Percentiles rank a stretch among this genome's conserved stretches.
phyloP scores from a whole-genome alignment of 2,888 invertebrate species.

The Habrosyne pyritoides region DNA sequence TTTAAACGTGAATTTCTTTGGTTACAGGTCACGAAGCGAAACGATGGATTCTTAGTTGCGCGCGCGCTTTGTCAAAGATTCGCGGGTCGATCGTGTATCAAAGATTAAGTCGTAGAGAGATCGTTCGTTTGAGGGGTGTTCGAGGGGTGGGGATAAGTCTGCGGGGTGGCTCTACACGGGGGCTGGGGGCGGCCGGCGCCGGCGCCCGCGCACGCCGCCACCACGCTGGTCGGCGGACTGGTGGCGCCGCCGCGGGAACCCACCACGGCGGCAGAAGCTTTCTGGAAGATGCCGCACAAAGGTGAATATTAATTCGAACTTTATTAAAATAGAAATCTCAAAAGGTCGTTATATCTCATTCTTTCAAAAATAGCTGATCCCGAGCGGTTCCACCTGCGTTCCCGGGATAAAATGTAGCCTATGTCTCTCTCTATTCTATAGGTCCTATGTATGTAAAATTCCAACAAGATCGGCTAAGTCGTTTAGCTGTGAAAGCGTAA shows the following conservation, averaged over 20 bases:
- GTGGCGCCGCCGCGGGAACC: constrained; percentile 89
- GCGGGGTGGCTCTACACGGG: constrained; percentile 82
- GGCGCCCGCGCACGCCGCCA: constrained; percentile 82
- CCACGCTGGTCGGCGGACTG: constrained; percentile 86
- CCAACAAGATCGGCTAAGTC: too few relatives aligned
- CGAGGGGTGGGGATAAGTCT: constrained; percentile 44
- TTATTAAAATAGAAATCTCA: too few relatives aligned
- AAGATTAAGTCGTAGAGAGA: not conserved
- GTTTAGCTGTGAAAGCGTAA: too few relatives aligned
- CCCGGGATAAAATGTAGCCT: too few relatives aligned
- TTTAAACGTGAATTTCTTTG: constrained; percentile 67
- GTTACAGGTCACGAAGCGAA: constrained; percentile 56
- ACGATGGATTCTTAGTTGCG: constrained; percentile 35
- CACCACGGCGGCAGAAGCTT: constrained; percentile 88
- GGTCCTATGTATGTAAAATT: too few relatives aligned
- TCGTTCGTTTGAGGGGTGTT: constrained; percentile 20
- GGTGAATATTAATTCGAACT: constrained; percentile 76
- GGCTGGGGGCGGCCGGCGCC: constrained; percentile 86
- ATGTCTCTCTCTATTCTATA: too few relatives aligned
- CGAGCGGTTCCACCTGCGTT: too few relatives aligned
- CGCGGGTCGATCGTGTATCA: constrained; percentile 2
- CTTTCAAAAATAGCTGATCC: too few relatives aligned
- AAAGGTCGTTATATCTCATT: too few relatives aligned
- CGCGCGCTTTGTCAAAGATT: constrained; percentile 19
- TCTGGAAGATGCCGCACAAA: constrained; percentile 95